A percentile compares a stretch with the other conserved stretches of the same genome.
These are phyloP conservation scores for Callopanchax toddi DNA, from an alignment of 2,113 vertebrate species.

Conservation along the genomic window DNA sequence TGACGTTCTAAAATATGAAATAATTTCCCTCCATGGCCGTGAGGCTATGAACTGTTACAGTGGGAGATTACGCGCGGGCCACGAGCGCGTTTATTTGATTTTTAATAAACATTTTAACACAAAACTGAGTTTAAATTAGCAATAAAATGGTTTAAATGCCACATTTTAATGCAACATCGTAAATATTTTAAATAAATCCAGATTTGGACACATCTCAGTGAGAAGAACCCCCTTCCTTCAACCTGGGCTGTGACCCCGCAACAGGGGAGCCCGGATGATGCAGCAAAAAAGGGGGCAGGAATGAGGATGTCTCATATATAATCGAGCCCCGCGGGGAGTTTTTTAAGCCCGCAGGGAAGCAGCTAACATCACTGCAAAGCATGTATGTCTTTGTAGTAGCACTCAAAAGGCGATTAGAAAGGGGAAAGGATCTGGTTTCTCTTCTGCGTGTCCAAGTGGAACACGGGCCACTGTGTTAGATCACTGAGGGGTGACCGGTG, in stretches of 20 bases:
- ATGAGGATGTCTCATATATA: conserved; percentile 49
- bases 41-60: conserved; percentile 35
- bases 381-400: conserved; percentile 68
- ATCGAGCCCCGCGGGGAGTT: conserved; percentile 37
- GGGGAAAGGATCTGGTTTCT: conserved; percentile 86
- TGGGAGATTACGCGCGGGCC: conserved; percentile 14
- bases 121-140: too few relatives aligned
- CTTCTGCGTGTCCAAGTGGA: conserved; percentile 83
- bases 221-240: conserved; percentile 23
- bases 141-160: too few relatives aligned
- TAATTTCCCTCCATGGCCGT: conserved; percentile 38
- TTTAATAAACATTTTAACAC: too few relatives aligned
- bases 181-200: too few relatives aligned
- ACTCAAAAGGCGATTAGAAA: conserved; percentile 81
- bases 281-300: conserved; percentile 13
- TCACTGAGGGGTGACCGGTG: conserved; percentile 82
- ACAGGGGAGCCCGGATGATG: conserved; percentile 19
- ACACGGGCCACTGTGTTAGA: conserved; percentile 67
- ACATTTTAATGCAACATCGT: too few relatives aligned
- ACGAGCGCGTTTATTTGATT: not conserved
- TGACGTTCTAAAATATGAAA: conserved; percentile 45
- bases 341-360: conserved; percentile 40
- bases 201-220: too few relatives aligned
- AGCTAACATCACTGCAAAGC: conserved; percentile 49
- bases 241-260: conserved; percentile 39